These are phyloP conservation scores for Lethenteron reissneri DNA, from an alignment of 2,113 vertebrate species.

Conservation along the genomic window DNA sequence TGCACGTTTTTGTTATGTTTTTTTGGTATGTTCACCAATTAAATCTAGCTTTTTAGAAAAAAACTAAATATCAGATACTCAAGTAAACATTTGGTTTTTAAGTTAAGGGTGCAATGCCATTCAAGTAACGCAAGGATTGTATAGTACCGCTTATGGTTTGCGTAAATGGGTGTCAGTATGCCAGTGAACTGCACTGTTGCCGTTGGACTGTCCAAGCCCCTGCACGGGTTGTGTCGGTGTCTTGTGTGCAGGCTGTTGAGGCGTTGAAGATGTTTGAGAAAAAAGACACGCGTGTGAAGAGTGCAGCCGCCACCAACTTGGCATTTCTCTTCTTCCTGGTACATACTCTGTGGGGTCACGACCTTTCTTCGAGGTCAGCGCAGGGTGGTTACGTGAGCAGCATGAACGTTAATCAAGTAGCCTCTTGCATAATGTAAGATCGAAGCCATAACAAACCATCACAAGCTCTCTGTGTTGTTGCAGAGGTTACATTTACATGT, in stretches of 20 bases:
- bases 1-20: background rate
- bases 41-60: background rate
- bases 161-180: background rate
- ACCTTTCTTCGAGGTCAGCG: no score
- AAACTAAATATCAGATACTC: background rate
- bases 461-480: no score
- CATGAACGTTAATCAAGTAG: no score
- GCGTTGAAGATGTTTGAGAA: slow-evolving; percentile 88
- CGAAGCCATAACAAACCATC: no score
- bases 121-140: background rate
- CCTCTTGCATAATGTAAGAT: no score
- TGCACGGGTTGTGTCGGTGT: no score
- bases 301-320: slow-evolving; percentile 82
- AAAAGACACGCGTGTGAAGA: slow-evolving; percentile 82
- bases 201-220: no score
- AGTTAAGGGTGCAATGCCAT: no score
- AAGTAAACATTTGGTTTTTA: no score
- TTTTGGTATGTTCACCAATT: background rate
- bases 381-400: no score
- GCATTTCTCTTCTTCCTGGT: slow-evolving; percentile 80
- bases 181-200: background rate
- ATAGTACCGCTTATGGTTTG: background rate
- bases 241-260: slow-evolving; percentile 46
- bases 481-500: no score
- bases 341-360: slow-evolving; percentile 14